phyloP scores from a whole-genome alignment of 2,888 invertebrate genomes.

The Volucella inanis region DNA sequence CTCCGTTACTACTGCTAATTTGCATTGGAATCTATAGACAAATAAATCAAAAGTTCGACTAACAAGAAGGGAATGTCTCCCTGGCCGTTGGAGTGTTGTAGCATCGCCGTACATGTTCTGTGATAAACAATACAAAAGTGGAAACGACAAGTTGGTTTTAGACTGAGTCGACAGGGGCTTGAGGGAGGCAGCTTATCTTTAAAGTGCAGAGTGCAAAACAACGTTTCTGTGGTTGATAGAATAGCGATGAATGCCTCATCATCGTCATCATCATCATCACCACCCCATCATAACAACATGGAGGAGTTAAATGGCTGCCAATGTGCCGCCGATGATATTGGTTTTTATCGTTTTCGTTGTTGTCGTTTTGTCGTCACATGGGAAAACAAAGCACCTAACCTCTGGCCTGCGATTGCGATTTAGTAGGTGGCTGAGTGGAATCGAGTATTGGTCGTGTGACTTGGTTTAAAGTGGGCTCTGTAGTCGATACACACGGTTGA shows the following conservation, averaged over 20 bases:
- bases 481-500: too few relatives aligned
- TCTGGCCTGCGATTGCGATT: conserved; percentile 2
- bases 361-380: conserved; percentile 14
- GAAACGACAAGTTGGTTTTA: background rate
- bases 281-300: conserved; percentile 54
- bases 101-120: conserved; percentile 19
- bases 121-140: conserved; percentile 43
- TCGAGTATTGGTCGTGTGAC: background rate
- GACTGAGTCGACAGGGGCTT: background rate
- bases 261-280: conserved; percentile 27
- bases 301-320: conserved; percentile 69
- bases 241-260: conserved; percentile 32
- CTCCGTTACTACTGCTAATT: conserved; percentile 9
- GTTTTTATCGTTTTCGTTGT: background rate
- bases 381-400: conserved; percentile 29
- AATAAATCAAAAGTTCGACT: background rate
- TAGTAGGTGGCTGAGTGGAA: background rate
- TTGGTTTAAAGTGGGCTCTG: too few relatives aligned
- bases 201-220: conserved; percentile 73
- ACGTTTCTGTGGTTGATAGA: conserved; percentile 14
- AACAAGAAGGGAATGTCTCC: background rate
- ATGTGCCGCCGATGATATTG: conserved; percentile 8
- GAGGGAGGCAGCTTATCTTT: background rate
- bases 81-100: background rate
- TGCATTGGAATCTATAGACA: conserved; percentile 25